A percentile compares a stretch with the other conserved stretches of the same genome.
Conservation (phyloP, 2,888 invertebrate species). For the Tetanocera ferruginea region DNA sequence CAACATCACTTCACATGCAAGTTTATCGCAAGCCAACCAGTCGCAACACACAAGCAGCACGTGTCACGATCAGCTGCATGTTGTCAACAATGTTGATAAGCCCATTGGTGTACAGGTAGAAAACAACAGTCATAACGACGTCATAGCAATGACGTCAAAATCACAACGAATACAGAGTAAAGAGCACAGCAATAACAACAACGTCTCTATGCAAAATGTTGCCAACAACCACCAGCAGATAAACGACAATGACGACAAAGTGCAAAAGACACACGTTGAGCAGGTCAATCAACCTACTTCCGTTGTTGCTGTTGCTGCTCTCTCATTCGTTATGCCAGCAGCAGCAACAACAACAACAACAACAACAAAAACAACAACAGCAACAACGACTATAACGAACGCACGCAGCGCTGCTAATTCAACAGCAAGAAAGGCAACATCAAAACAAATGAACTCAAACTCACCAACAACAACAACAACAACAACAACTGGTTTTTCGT, state of each 20-base stretch:
- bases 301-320: conserved; percentile 55
- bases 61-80: conserved; percentile 5
- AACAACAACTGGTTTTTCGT: conserved; percentile 20
- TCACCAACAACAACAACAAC: conserved; percentile 22
- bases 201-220: conserved; percentile 51
- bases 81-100: conserved; percentile 24
- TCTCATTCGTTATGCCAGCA: conserved; percentile 11
- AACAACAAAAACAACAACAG: conserved; percentile 16
- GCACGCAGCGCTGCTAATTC: conserved; percentile 26
- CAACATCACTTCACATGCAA: conserved; percentile 17
- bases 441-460: conserved; percentile 24
- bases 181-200: conserved; percentile 36
- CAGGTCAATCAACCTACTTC: conserved; percentile 66
- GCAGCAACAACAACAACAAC: conserved; percentile 16
- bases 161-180: conserved; percentile 5
- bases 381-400: conserved; percentile 13
- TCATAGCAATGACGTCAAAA: conserved; percentile 5
- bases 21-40: not conserved
- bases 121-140: conserved; percentile 35
- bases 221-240: conserved; percentile 23
- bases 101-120: conserved; percentile 2
- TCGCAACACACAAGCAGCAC: conserved; percentile 3
- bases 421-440: conserved; percentile 24
- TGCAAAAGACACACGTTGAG: conserved; percentile 43
- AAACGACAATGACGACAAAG: conserved; percentile 29